phyloP scores from a whole-genome alignment of 2,888 invertebrate genomes.

The Arge pagana region DNA sequence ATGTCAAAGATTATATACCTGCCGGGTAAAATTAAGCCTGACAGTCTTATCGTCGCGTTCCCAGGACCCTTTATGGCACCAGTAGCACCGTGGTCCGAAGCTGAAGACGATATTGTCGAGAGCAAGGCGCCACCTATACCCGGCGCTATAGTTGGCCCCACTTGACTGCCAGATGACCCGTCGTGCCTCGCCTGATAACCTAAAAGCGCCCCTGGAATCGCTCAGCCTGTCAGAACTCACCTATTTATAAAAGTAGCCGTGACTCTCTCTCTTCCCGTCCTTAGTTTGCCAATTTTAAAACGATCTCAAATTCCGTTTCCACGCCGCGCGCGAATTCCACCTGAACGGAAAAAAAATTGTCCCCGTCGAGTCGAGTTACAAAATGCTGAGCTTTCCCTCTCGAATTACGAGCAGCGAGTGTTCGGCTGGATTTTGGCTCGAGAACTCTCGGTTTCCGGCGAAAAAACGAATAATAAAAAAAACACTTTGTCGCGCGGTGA shows the following conservation, averaged over 20 bases:
- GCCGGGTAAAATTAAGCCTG: slow-evolving; percentile 32
- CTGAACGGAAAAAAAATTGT: too few species aligned
- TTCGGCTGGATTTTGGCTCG: too few species aligned
- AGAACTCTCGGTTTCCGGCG: too few species aligned
- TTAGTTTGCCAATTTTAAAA: slow-evolving; percentile 16
- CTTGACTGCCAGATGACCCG: slow-evolving; percentile 59
- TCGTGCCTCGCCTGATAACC: slow-evolving; percentile 55
- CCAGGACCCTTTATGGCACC: slow-evolving; percentile 52
- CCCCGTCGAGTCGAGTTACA: too few species aligned
- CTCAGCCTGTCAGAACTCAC: slow-evolving; percentile 55
- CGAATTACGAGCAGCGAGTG: too few species aligned
- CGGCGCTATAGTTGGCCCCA: slow-evolving; percentile 38
- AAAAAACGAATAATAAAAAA: too few species aligned
- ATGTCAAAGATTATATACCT: slow-evolving; percentile 12
- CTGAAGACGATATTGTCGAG: slow-evolving; percentile 17
- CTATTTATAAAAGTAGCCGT: slow-evolving; percentile 54
- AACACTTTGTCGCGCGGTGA: slow-evolving; percentile 7
- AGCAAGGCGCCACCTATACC: slow-evolving; percentile 20
- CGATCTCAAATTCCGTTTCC: slow-evolving; percentile 1
- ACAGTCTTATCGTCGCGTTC: slow-evolving; percentile 53
- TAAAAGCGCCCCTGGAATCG: slow-evolving; percentile 55
- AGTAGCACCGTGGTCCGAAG: slow-evolving; percentile 45
- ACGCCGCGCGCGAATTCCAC: too few species aligned
- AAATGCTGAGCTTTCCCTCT: too few species aligned
- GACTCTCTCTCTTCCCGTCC: slow-evolving; percentile 39